Conservation (phyloP, 2,113 vertebrate species). For the Chiloscyllium plagiosum region DNA sequence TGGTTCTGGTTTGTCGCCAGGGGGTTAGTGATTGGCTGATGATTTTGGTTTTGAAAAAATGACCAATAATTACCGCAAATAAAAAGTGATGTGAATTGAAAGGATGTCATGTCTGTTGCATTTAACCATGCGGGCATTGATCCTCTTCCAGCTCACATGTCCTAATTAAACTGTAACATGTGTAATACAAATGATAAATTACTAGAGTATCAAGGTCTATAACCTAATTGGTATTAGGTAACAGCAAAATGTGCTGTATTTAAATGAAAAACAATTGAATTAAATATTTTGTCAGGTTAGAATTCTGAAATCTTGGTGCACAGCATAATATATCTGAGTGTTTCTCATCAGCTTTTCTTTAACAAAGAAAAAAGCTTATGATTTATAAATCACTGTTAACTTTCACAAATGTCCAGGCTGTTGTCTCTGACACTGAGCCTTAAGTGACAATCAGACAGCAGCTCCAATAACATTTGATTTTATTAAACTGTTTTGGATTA, state of each 20-base stretch:
- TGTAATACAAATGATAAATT: too few relatives aligned
- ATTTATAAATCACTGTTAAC: too few relatives aligned
- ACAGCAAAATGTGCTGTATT: not conserved
- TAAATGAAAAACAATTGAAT: not conserved
- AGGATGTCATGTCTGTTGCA: not conserved
- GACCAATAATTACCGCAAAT: not conserved
- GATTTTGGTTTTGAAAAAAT: not conserved
- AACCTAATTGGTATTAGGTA: not conserved
- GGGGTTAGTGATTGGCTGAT: slow-evolving; percentile 39
- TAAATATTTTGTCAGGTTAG: too few relatives aligned
- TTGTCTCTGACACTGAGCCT: slow-evolving; percentile 13
- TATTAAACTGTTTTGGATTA: not conserved
- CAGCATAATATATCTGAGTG: not conserved
- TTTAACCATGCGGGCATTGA: not conserved
- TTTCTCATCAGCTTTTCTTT: not conserved
- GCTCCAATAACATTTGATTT: not conserved
- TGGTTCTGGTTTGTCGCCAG: slow-evolving; percentile 53
- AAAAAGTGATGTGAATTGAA: not conserved
- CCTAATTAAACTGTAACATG: not conserved
- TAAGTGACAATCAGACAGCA: not conserved
- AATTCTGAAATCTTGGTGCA: not conserved
- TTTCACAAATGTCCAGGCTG: not conserved
- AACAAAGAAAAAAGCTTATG: too few relatives aligned
- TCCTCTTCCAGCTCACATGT: not conserved
- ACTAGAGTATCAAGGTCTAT: not conserved